Conservation (phyloP, 2,797 vertebrate genomes). For the Oophaga sylvatica region DNA sequence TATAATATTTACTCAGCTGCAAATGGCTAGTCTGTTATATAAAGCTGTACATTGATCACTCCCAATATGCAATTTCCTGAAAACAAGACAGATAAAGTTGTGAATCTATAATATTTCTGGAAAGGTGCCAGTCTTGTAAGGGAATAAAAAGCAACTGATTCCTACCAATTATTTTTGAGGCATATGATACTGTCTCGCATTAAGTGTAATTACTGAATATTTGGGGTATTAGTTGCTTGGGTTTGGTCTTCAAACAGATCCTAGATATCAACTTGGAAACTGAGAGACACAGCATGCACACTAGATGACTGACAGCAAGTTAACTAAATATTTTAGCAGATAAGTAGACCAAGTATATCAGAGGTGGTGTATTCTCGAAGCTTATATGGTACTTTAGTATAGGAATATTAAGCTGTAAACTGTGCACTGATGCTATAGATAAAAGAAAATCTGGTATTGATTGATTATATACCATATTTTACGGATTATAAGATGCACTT, state of each 20-base stretch:
- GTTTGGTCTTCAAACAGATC: conserved; percentile 30
- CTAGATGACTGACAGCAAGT: conserved; percentile 12
- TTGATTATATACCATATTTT: not conserved
- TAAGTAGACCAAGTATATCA: conserved; percentile 5
- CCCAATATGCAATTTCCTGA: conserved; percentile 62
- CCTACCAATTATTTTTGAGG: conserved; percentile 45
- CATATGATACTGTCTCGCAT: conserved; percentile 38
- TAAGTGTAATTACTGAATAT: conserved; percentile 42
- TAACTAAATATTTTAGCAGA: conserved; percentile 13
- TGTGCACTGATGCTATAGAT: not conserved
- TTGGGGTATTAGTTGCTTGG: conserved; percentile 36
- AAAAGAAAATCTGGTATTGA: not conserved
- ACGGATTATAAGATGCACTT: no score
- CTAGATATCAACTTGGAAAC: conserved; percentile 27
- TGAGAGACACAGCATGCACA: conserved; percentile 7
- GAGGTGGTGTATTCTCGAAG: not conserved
- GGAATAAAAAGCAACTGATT: conserved; percentile 54
- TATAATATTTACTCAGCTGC: conserved; percentile 63
- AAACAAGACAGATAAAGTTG: conserved; percentile 62
- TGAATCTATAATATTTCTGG: conserved; percentile 62
- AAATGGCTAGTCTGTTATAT: conserved; percentile 60
- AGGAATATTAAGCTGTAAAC: not conserved
- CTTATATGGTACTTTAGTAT: not conserved
- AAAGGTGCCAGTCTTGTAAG: conserved; percentile 52
- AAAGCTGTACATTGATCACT: conserved; percentile 63